phyloP scores from a whole-genome alignment of 1,140 invertebrate species.

The Trinorchestia longiramus region DNA sequence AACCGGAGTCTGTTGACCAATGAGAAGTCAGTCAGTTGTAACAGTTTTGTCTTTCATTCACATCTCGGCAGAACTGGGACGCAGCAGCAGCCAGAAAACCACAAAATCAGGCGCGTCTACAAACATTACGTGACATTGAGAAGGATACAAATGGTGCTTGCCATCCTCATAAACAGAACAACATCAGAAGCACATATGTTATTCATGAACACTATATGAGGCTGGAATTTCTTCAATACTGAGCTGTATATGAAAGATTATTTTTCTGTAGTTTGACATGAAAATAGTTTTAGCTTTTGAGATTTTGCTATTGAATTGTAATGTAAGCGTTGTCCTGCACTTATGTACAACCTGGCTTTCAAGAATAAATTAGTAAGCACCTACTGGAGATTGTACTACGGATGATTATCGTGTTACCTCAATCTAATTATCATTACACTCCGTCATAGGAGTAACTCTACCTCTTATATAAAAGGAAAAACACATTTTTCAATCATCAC shows the following conservation, averaged over 20 bases:
- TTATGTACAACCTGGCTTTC: not conserved
- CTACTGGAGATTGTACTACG: not conserved
- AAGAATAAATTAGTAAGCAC: not conserved
- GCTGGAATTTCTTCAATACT: not conserved
- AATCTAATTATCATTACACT: not conserved
- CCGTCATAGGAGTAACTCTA: not conserved
- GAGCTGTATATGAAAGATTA: too few relatives aligned
- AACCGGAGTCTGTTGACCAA: not conserved
- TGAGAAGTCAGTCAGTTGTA: not conserved
- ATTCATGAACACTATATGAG: not conserved
- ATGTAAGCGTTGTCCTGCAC: not conserved
- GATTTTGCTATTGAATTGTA: not conserved
- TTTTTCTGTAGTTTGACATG: too few relatives aligned
- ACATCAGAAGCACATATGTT: not conserved
- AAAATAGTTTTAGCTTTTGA: too few relatives aligned
- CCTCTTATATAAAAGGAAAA: not conserved
- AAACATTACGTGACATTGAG: not conserved
- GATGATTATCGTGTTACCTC: not conserved
- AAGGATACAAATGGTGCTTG: not conserved
- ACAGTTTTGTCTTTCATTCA: not conserved
- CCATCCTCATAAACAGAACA: too few relatives aligned
- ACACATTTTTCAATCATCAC: not conserved
- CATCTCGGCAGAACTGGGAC: not conserved
- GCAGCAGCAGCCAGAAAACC: not conserved
- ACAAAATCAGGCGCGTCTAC: not conserved